A percentile compares a stretch with the other conserved stretches of the same genome.
These are phyloP conservation scores for Fundulus diaphanus DNA, from an alignment of 2,797 vertebrate species.

Conservation along the genomic window DNA sequence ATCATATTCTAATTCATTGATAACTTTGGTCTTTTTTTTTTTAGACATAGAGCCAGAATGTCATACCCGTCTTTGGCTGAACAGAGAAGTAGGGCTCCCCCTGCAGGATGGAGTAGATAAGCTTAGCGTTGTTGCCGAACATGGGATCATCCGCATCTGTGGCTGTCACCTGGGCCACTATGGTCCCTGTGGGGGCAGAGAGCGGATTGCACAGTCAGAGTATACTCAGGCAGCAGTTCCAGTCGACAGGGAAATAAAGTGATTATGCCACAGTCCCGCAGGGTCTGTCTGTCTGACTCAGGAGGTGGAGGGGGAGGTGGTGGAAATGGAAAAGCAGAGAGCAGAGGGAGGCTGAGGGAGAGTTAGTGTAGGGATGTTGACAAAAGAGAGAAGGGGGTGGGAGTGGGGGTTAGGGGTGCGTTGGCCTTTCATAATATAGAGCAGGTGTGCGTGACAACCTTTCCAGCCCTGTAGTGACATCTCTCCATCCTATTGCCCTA, in stretches of 20 bases:
- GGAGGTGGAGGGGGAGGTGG: slow-evolving; percentile 15
- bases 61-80: slow-evolving; percentile 93
- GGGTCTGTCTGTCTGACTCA: slow-evolving; percentile 68
- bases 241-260: slow-evolving; percentile 73
- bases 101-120: slow-evolving; percentile 90
- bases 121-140: slow-evolving; percentile 87
- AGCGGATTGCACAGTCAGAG: slow-evolving; percentile 50
- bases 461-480: slow-evolving; percentile 52
- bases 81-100: slow-evolving; percentile 97
- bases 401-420: slow-evolving; percentile 1
- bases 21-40: background rate
- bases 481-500: slow-evolving; percentile 53
- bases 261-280: slow-evolving; percentile 71
- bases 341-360: slow-evolving; percentile 24
- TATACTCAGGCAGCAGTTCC: slow-evolving; percentile 62
- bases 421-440: slow-evolving; percentile 48
- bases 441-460: slow-evolving; percentile 71
- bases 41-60: background rate
- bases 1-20: background rate
- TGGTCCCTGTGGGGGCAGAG: slow-evolving; percentile 84
- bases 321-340: slow-evolving; percentile 28
- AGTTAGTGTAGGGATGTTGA: slow-evolving; percentile 47
- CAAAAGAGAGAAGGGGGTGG: slow-evolving; percentile 26
- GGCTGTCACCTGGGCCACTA: slow-evolving; percentile 92
- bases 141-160: slow-evolving; percentile 91